A percentile compares a stretch with the other conserved stretches of the same genome.
phyloP scores from a whole-genome alignment of 2,113 vertebrate genomes.

The Dicrurus megarhynchus region DNA sequence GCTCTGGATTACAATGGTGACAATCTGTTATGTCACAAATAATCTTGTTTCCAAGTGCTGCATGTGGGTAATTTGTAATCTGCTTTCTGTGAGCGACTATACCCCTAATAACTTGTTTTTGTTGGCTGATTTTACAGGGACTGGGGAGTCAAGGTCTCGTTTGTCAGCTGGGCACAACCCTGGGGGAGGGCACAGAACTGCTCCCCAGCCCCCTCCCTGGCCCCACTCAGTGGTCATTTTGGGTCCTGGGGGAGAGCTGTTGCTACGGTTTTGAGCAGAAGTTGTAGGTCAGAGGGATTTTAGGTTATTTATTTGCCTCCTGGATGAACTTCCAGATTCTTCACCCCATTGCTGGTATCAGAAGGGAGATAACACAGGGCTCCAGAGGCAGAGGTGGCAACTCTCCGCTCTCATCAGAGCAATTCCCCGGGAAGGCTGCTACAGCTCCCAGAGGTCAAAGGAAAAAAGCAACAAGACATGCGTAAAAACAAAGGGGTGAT shows the following conservation, averaged over 20 bases:
- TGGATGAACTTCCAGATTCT: background rate
- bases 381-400: background rate
- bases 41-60: conserved; percentile 18
- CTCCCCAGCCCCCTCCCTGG: background rate
- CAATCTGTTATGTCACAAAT: conserved; percentile 49
- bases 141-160: background rate
- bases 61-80: conserved; percentile 24
- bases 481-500: background rate
- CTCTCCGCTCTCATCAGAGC: background rate
- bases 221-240: background rate
- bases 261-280: background rate
- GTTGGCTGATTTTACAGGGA: background rate
- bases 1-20: conserved; percentile 24
- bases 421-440: background rate
- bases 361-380: background rate
- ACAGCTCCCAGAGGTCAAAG: background rate
- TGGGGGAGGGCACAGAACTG: background rate
- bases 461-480: background rate
- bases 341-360: background rate
- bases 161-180: background rate
- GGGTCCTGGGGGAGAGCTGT: background rate
- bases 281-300: background rate
- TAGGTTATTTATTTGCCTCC: background rate
- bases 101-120: background rate
- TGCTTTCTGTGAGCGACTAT: background rate